A percentile compares a stretch with the other conserved stretches of the same genome.
Evolutionary conservation across 1,140 invertebrate species (phyloP).

Genomic region (Eurosta solidaginis): DNA sequence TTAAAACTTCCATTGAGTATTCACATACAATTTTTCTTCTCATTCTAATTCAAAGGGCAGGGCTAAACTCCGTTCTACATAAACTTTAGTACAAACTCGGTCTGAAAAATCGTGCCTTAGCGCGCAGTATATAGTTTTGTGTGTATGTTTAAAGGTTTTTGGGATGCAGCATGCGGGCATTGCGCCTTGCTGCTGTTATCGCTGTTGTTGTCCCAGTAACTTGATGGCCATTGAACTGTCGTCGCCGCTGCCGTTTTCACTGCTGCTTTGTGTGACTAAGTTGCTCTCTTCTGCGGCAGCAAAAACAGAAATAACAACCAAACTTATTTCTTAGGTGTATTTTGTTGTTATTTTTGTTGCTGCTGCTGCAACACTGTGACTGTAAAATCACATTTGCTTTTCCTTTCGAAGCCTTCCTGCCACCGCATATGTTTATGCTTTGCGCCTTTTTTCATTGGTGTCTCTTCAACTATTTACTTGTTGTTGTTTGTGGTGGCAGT

Average conservation of each 20-base stretch:
- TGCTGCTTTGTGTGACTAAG: slow-evolving; percentile 7
- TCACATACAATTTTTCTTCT: too few relatives aligned
- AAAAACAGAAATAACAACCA: background rate
- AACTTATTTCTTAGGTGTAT: background rate
- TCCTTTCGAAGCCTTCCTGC: slow-evolving; percentile 23
- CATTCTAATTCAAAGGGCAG: too few relatives aligned
- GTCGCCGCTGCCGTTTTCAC: background rate
- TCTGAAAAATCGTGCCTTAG: too few relatives aligned
- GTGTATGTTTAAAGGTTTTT: background rate
- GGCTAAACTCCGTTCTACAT: too few relatives aligned
- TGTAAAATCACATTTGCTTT: slow-evolving; percentile 13
- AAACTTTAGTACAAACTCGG: too few relatives aligned
- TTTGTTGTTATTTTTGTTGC: background rate
- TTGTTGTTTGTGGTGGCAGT: background rate
- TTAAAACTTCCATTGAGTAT: too few relatives aligned
- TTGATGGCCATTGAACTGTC: slow-evolving; percentile 16
- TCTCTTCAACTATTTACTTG: background rate
- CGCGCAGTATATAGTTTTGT: background rate
- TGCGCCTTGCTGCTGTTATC: background rate
- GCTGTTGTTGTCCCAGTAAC: background rate
- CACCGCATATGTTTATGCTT: background rate
- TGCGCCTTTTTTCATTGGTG: background rate
- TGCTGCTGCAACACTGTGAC: background rate
- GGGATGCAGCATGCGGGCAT: background rate
- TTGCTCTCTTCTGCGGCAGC: background rate